Evolutionary conservation across 2,888 invertebrate species (phyloP), one percentile per base, ranked within the genome.

Genomic region (Epirrita christyi): DNA sequence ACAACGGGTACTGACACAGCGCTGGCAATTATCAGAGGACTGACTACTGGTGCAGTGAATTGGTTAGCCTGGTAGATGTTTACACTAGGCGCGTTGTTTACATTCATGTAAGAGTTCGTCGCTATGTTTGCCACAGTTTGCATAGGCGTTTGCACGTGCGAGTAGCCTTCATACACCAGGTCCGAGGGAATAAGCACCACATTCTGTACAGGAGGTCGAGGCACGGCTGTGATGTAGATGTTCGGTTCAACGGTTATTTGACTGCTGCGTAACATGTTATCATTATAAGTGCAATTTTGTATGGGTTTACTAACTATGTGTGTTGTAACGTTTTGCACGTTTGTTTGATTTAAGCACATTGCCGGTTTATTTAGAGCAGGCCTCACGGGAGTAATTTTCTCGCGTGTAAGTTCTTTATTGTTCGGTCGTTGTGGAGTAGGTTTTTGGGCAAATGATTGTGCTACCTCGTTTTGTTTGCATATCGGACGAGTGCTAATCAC

Each of bases 181-280:
- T 83, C 76, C 7, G 82, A 71, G 13, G 80, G 75, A 51, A 87
- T 66, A 6, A 86, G 54, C 10, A 86, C 73, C 6, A 88, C 71
- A 64, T 85, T 87, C 29, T 77, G 76, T 42, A 78, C 47, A 0
- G 70, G 55, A 4, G 66, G 72, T 51, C 71, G 75, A 5, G 80
- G 72, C 13, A 78, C 56, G 6, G 77, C 32, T 15, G 73, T 61
- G 2, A 76, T 59, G 36, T 72, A 71, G 9, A 77, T 55, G 49
- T 72, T 82, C 7, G 70, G 61, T 37, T 75, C 64, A 44, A 71
- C 63, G 2, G 32, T 36, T 36, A 52, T 32, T 38, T 56, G 62
- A 47, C 13, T 29, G 14, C 38, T 53, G 4, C 32, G 29, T 29
- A 59, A 41, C 34, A 40, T 14, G 53, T 47, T 43, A 10, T 29